Evolutionary conservation across 2,888 invertebrate genomes (phyloP).

Genomic region (Hirtodrosophila histrioides): DNA sequence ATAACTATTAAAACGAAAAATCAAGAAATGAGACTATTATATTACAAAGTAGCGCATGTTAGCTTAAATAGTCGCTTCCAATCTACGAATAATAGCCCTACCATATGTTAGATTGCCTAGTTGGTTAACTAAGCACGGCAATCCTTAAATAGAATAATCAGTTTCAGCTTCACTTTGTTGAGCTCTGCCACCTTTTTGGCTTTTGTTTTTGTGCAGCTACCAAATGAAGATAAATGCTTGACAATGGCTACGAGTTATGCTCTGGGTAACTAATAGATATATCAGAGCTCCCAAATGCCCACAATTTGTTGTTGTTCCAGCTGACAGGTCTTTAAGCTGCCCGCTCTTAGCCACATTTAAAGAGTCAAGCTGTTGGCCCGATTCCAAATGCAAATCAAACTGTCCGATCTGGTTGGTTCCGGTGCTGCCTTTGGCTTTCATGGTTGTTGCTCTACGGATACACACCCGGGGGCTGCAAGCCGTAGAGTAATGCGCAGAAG

Average conservation of each 20-base stretch:
- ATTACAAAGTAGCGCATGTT: not conserved
- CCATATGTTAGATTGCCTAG: constrained; percentile 18
- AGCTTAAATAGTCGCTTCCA: constrained; percentile 1
- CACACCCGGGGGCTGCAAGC: constrained; percentile 21
- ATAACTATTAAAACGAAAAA: constrained; percentile 10
- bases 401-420: constrained; percentile 51
- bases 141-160: constrained; percentile 33
- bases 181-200: constrained; percentile 10
- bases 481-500: constrained; percentile 37
- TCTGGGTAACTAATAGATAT: constrained; percentile 50
- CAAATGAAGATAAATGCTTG: constrained; percentile 51
- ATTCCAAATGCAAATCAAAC: constrained; percentile 55
- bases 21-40: too few species aligned
- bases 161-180: constrained; percentile 12
- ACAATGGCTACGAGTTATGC: constrained; percentile 37
- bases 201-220: constrained; percentile 43
- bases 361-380: constrained; percentile 42
- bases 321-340: constrained; percentile 35
- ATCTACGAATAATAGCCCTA: not conserved
- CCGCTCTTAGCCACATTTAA: constrained; percentile 25
- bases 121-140: constrained; percentile 19
- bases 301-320: not conserved
- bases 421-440: constrained; percentile 23
- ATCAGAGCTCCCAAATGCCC: constrained; percentile 19
- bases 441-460: constrained; percentile 6